Percentiles rank a stretch among this genome's conserved stretches.
These are phyloP conservation scores for Medauroidea extradentata DNA, from an alignment of 1,140 invertebrate genomes.

Conservation along the genomic window DNA sequence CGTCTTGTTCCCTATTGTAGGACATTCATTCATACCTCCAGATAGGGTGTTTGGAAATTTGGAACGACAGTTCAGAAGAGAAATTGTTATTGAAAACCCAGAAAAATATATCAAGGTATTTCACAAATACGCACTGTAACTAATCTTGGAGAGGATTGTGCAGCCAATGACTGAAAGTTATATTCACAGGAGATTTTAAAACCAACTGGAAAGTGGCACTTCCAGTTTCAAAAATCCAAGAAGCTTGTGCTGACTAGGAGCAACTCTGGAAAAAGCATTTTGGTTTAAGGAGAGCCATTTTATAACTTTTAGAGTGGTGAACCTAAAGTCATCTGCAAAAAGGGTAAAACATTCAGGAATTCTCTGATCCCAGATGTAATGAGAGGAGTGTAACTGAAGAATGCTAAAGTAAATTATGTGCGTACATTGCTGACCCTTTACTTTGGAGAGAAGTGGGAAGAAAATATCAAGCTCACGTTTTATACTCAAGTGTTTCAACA, in stretches of 20 bases:
- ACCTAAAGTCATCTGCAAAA: neutral
- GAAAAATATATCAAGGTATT: conserved; percentile 4
- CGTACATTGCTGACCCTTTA: no score
- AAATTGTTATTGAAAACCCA: neutral
- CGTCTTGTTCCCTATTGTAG: neutral
- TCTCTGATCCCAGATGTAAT: no score
- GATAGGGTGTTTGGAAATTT: conserved; percentile 13
- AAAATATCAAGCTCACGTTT: no score
- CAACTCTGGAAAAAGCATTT: neutral
- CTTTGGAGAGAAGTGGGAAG: no score
- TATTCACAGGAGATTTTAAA: neutral
- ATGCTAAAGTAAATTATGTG: no score
- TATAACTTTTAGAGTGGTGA: neutral
- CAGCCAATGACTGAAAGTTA: neutral
- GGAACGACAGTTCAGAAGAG: conserved; percentile 3
- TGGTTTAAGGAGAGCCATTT: neutral
- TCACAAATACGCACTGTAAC: neutral
- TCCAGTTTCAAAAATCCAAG: neutral
- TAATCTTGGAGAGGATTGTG: neutral
- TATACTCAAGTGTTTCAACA: no score
- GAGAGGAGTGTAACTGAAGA: no score
- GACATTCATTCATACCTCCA: conserved; percentile 3
- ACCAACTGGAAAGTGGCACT: neutral
- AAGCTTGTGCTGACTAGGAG: neutral
- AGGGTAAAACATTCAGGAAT: neutral